These are phyloP conservation scores for Thalassophryne amazonica DNA, from an alignment of 2,797 vertebrate genomes.

Conservation along the genomic window DNA sequence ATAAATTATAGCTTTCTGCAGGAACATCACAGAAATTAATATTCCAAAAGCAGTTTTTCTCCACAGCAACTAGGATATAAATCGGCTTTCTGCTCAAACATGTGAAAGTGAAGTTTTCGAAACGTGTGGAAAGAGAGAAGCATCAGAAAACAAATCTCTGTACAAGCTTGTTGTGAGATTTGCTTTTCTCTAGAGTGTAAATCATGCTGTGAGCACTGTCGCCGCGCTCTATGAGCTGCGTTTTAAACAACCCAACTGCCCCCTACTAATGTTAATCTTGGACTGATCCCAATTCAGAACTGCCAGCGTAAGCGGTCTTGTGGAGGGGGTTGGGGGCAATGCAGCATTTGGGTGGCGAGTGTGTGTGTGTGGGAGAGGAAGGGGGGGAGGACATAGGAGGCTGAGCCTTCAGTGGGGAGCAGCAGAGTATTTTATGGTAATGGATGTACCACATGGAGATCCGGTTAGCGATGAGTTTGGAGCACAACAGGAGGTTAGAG, in stretches of 20 bases:
- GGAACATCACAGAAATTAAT: conserved; percentile 52
- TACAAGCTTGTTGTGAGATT: too few relatives aligned
- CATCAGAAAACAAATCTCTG: conserved; percentile 34
- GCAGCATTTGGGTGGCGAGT: background rate
- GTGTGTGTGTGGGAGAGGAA: conserved; percentile 12
- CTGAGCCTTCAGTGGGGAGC: conserved; percentile 63
- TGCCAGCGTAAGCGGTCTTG: conserved; percentile 64
- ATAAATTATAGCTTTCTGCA: conserved; percentile 53
- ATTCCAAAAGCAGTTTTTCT: conserved; percentile 53
- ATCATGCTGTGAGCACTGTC: conserved; percentile 43
- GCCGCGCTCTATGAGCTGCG: conserved; percentile 46
- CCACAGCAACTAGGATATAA: conserved; percentile 37
- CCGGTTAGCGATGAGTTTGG: conserved; percentile 58
- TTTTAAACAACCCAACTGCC: conserved; percentile 47
- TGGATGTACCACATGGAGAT: conserved; percentile 73
- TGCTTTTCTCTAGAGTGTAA: conserved; percentile 21
- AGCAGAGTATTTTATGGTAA: conserved; percentile 64
- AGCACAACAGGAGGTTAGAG: conserved; percentile 4
- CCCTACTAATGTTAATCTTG: conserved; percentile 67
- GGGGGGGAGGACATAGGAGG: conserved; percentile 24
- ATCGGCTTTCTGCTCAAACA: conserved; percentile 9
- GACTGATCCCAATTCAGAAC: conserved; percentile 63
- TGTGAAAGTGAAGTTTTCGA: conserved; percentile 20
- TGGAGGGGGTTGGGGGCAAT: background rate
- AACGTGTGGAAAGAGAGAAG: conserved; percentile 15